Evolutionary conservation across 2,113 vertebrate species (phyloP).

Genomic region (Loxodonta africana): DNA sequence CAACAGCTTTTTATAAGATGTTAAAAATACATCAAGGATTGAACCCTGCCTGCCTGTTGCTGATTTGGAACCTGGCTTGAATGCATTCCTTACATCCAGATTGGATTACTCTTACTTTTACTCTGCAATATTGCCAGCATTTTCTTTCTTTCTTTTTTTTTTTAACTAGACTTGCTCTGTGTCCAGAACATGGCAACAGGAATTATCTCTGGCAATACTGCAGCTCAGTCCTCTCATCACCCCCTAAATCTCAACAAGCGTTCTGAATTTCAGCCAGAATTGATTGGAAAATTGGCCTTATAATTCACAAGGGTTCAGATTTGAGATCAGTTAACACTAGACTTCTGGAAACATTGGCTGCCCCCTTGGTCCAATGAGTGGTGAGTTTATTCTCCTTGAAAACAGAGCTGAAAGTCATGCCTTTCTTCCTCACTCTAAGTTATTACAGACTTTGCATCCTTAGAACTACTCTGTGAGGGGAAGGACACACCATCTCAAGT

Average conservation of each 20-base stretch:
- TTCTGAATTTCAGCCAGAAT: slow-evolving; percentile 83
- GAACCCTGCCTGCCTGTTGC: slow-evolving; percentile 86
- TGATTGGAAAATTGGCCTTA: slow-evolving; percentile 86
- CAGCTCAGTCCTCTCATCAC: slow-evolving; percentile 78
- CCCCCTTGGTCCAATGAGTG: slow-evolving; percentile 73
- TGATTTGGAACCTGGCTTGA: slow-evolving; percentile 87
- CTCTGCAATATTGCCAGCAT: slow-evolving; percentile 81
- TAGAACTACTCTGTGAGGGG: slow-evolving; percentile 59
- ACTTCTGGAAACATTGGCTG: slow-evolving; percentile 82
- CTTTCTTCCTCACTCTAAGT: slow-evolving; percentile 63
- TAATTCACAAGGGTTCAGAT: slow-evolving; percentile 82
- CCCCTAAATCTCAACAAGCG: slow-evolving; percentile 81
- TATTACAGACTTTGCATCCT: slow-evolving; percentile 67
- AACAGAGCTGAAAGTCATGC: slow-evolving; percentile 77
- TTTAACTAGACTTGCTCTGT: slow-evolving; percentile 84
- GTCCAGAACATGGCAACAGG: slow-evolving; percentile 86
- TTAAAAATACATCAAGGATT: slow-evolving; percentile 88
- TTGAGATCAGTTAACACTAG: slow-evolving; percentile 84
- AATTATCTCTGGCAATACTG: slow-evolving; percentile 85
- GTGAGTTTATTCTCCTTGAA: slow-evolving; percentile 83
- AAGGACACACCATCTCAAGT: not conserved
- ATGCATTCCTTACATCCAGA: slow-evolving; percentile 87
- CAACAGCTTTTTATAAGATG: slow-evolving; percentile 85
- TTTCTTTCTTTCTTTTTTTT: slow-evolving; percentile 65
- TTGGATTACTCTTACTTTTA: slow-evolving; percentile 85